Percentiles rank a stretch among this genome's conserved stretches.
Conservation (phyloP, 2,113 vertebrate genomes). For the Python bivittatus region DNA sequence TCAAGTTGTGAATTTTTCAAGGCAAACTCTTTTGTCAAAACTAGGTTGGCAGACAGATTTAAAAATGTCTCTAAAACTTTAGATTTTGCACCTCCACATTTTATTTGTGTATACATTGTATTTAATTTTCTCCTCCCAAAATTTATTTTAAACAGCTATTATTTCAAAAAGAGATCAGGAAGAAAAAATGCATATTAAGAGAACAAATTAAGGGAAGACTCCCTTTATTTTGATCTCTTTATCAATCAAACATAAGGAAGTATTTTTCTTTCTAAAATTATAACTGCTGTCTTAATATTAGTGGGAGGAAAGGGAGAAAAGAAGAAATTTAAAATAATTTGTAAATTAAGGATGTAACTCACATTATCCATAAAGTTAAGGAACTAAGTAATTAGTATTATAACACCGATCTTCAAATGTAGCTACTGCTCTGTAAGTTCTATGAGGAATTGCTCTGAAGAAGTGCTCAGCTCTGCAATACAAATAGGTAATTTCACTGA, state of each 20-base stretch:
- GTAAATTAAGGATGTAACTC: not conserved
- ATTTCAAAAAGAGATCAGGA: conserved; percentile 46
- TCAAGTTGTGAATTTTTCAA: rapidly evolving
- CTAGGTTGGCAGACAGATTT: not conserved
- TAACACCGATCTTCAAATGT: not conserved
- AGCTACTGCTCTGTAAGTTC: conserved; percentile 1
- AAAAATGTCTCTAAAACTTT: conserved; percentile 35
- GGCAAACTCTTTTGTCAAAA: not conserved
- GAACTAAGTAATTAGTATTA: conserved; percentile 36
- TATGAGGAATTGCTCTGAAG: not conserved
- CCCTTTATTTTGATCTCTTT: conserved; percentile 42
- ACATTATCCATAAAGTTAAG: conserved; percentile 14
- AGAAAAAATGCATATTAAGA: conserved; percentile 21
- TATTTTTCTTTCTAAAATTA: conserved; percentile 30
- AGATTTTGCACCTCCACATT: rapidly evolving
- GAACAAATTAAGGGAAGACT: conserved; percentile 32
- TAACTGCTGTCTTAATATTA: conserved; percentile 16
- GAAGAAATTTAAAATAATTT: not conserved
- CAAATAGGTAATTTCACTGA: not conserved
- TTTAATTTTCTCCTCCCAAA: not conserved
- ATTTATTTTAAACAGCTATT: conserved; percentile 34
- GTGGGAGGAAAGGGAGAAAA: not conserved
- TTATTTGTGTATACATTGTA: not conserved
- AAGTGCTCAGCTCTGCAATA: not conserved
- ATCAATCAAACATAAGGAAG: conserved; percentile 41